Evolutionary conservation across 2,888 invertebrate species (phyloP).

Genomic region (Euzetes globulus): DNA sequence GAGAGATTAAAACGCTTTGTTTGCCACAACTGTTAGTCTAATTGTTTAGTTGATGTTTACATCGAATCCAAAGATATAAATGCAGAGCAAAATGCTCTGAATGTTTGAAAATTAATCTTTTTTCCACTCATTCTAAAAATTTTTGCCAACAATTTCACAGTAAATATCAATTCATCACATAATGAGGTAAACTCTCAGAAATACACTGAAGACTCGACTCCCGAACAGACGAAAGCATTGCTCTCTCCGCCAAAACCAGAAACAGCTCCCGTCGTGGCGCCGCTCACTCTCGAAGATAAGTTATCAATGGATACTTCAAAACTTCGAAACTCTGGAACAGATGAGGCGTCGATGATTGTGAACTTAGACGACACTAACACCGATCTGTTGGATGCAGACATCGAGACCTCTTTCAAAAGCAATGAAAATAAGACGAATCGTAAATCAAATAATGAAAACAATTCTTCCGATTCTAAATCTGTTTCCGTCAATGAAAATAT

Average conservation of each 20-base stretch:
- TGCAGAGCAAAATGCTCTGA: not conserved
- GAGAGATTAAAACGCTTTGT: not conserved
- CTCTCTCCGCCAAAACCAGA: conserved; percentile 41
- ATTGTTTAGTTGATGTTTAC: not conserved
- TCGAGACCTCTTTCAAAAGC: conserved; percentile 35
- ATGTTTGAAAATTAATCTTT: not conserved
- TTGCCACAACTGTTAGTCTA: not conserved
- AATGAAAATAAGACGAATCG: not conserved
- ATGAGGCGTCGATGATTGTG: conserved; percentile 48
- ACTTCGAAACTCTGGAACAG: not conserved
- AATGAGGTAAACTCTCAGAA: conserved; percentile 19
- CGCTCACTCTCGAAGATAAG: conserved; percentile 45
- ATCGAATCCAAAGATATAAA: not conserved
- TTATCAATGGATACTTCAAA: conserved; percentile 37
- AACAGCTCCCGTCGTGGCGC: conserved; percentile 41
- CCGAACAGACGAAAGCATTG: not conserved
- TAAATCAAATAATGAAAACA: not conserved
- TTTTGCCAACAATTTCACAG: conserved; percentile 14
- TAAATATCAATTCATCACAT: conserved; percentile 2
- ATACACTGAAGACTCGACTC: not conserved
- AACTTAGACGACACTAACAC: conserved; percentile 48
- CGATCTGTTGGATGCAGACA: conserved; percentile 47
- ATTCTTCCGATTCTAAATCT: not conserved
- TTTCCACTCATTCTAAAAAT: not conserved
- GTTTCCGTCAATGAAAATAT: not conserved